Evolutionary conservation across 2,888 invertebrate species (phyloP).

Genomic region (Petrolisthes manimaculis): DNA sequence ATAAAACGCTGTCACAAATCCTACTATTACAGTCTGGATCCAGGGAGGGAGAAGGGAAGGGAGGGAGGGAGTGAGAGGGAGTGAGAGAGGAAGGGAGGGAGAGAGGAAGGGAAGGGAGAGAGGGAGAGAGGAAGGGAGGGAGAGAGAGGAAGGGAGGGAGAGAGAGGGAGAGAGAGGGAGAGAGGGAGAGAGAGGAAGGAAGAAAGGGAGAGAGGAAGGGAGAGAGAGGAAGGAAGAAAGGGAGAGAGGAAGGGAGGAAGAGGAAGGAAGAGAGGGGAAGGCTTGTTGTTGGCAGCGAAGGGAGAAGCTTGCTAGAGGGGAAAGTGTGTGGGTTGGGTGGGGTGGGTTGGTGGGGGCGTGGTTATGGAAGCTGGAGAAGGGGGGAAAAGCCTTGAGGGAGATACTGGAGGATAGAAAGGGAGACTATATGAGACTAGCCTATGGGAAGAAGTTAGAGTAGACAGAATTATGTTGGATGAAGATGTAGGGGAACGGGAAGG

Average conservation of each 20-base stretch:
- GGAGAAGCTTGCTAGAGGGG: neutral
- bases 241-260: neutral
- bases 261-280: neutral
- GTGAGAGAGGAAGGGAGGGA: conserved; percentile 9
- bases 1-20: neutral
- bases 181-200: neutral
- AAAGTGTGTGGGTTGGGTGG: neutral
- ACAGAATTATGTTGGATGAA: too few relatives aligned
- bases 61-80: neutral
- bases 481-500: neutral
- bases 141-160: neutral
- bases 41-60: neutral
- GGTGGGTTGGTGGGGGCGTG: neutral
- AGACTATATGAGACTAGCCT: neutral
- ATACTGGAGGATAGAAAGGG: neutral
- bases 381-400: neutral
- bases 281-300: neutral
- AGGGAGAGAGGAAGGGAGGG: neutral
- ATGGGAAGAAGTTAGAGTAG: neutral
- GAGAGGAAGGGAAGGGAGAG: neutral
- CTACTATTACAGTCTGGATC: neutral
- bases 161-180: neutral
- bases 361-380: neutral
- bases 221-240: neutral
- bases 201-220: neutral